Base-by-base conservation (phyloP, 1,140 invertebrate genomes). In the Pollicipes pollicipes region DNA sequence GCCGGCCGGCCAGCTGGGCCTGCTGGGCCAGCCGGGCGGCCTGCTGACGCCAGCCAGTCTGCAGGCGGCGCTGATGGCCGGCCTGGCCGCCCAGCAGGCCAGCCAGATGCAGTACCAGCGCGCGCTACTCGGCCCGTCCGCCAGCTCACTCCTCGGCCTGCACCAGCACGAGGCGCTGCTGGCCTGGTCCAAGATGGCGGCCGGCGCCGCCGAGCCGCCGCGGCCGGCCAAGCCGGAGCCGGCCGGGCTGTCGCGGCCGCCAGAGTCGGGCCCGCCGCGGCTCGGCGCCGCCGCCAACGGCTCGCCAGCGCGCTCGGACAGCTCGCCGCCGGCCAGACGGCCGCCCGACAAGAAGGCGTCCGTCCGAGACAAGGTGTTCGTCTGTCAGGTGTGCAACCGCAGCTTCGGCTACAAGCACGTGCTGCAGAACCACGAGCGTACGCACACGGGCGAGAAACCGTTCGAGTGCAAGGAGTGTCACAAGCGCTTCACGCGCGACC, bases 381-480 rank as follows among this genome's bases (percentile, higher is more conserved):
- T 87, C 3, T 96, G 93, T 80, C 86, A 86, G 69, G 87, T 91
- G 4, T 96, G 93, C 80, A 87, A 87, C 64, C 85, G 90, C 70
- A 89, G 88, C 1, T 96, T 95, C 76, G 92, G 91, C 13, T 95
- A 96, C 82, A 96, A 96, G 77, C 93, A 96, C 79, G 93, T 96
- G 3, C 81, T 95, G 28, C 92, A 95, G 78, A 98, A 98, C 77
- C 95, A 98, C 79, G 92, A 96, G 74, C 86, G 95, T 69, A 98
- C 94, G 0, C 95, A 98, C 79, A 97, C 95, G 0, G 95, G 95
- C 0, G 93, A 95, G 77, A 95, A 97, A 76, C 95, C 95, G 0
- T 97, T 97, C 81, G 90, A 95, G 77, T 98, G 95, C 78, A 88
- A 87, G 10, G 88, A 93, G 79, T 98, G 95, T 79, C 88, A 94